Evolutionary conservation across 2,797 vertebrate genomes (phyloP), one percentile per base, ranked within the genome.

Genomic region (Labroides dimidiatus): DNA sequence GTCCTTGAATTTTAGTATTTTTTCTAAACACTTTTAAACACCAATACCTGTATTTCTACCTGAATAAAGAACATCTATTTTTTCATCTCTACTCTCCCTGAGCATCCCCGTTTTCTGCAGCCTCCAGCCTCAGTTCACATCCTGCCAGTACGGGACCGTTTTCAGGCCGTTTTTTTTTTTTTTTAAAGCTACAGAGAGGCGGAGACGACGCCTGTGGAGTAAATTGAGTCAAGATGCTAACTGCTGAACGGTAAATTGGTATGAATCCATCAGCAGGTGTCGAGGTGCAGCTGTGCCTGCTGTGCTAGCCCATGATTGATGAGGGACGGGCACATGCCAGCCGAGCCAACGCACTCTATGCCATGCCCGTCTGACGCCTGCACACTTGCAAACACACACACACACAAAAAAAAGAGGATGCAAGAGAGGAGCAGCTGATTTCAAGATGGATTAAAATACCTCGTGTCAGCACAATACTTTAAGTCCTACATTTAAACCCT

Each of bases 151-250:
- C 54, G 51, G 53, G 47, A 42, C 65, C 36, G 66, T 65, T 64
- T 65, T 64, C 33, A 15, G 63, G 70, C 62, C 63, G 77, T 70
- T 27, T 30, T 83, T 80, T 81, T 81, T 76, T 70, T 27, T 30
- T 83, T 80, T 81, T 81, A 54, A 77, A 72, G 73, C 63, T 14
- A 3, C 33, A 33, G 21, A n/a, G 60, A 64, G 56, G 54, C 72
- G 44, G 47, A 41, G 49, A 37, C 37, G 62, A 17, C 14, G 80
- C 56, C 48, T 33, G 74, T 64, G 81, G 78, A 69, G 61, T 81
- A 92, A 90, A 92, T 91, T 88, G 84, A 86, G 87, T 89, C 82
- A 90, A 91, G 91, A 87, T 89, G 87, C 87, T 91, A 91, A 93
- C 88, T 88, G 90, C 63, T 70, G 80, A 83, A 84, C 56, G 77